Percentiles rank a stretch among this genome's conserved stretches.
phyloP scores from a whole-genome alignment of 1,140 invertebrate species.

The Kradibia gibbosae region DNA sequence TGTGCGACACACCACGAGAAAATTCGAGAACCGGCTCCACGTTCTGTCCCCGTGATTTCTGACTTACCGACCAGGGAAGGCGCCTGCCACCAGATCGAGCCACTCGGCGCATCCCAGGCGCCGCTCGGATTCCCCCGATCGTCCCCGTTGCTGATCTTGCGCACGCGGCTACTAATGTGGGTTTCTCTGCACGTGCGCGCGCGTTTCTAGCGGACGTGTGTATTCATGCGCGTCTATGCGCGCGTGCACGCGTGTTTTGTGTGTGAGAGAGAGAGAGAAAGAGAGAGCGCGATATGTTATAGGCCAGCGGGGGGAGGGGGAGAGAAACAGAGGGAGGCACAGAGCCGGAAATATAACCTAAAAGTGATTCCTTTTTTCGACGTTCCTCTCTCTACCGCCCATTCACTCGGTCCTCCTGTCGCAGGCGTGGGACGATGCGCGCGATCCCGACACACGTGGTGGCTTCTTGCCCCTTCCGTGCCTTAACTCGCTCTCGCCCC shows the following conservation, averaged over 20 bases:
- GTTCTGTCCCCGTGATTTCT: neutral
- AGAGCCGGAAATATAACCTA: conserved; percentile 46
- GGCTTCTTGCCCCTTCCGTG: neutral
- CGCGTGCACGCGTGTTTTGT: too few relatives aligned
- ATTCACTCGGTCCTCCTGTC: conserved; percentile 5
- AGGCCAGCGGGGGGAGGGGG: too few relatives aligned
- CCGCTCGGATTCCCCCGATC: neutral
- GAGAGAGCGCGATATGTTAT: too few relatives aligned
- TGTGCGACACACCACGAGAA: neutral
- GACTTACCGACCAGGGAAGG: neutral
- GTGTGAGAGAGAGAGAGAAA: too few relatives aligned
- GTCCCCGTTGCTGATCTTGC: too few relatives aligned
- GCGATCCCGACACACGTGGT: conserved; percentile 17
- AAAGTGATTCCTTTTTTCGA: conserved; percentile 41
- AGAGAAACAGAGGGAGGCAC: neutral
- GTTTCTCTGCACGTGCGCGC: neutral
- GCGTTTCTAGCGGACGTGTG: neutral
- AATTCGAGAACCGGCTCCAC: neutral
- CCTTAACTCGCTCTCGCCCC: too few relatives aligned
- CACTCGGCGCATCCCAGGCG: neutral
- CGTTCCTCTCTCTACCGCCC: neutral
- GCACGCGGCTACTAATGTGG: too few relatives aligned
- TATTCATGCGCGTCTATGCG: too few relatives aligned
- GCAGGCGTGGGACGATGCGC: neutral
- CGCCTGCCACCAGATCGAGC: conserved; percentile 36